A percentile compares a stretch with the other conserved stretches of the same genome.
These are phyloP conservation scores for Eira barbara DNA, from an alignment of 2,113 vertebrate species.

Conservation along the genomic window DNA sequence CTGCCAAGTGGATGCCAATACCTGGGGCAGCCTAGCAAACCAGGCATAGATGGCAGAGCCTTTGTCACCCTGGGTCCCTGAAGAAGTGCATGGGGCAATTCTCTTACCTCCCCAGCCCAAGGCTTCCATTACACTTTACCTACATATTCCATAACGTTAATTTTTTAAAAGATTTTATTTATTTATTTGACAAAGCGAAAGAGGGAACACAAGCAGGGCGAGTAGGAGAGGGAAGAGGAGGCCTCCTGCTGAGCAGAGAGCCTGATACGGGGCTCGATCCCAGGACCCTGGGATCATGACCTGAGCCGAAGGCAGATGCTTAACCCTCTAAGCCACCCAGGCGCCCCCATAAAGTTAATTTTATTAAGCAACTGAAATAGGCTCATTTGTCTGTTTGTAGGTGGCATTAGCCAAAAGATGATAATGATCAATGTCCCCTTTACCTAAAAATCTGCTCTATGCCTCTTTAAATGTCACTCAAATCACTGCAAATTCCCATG, in stretches of 20 bases:
- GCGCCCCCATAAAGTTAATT: too few species aligned
- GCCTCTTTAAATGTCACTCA: not conserved
- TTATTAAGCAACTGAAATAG: not conserved
- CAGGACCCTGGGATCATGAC: too few species aligned
- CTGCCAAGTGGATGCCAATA: not conserved
- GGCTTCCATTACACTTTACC: not conserved
- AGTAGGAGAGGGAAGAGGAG: too few species aligned
- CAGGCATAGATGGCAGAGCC: rapidly evolving
- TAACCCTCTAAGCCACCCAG: too few species aligned
- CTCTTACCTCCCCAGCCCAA: not conserved
- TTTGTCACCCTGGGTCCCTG: not conserved
- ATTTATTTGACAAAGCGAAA: too few species aligned
- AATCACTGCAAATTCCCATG: not conserved
- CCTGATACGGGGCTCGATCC: too few species aligned
- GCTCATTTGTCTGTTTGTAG: not conserved
- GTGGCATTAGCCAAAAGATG: not conserved
- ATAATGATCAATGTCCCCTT: not conserved
- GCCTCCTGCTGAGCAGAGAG: too few species aligned
- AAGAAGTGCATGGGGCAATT: not conserved
- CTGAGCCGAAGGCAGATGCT: too few species aligned
- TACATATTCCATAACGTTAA: not conserved
- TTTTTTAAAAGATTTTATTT: not conserved
- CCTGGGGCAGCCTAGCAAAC: not conserved
- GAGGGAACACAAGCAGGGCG: too few species aligned
- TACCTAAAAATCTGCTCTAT: not conserved